Evolutionary conservation across 2,888 invertebrate genomes (phyloP), one percentile per base, ranked within the genome.

Genomic region (Chaetogeoica ovagalla): DNA sequence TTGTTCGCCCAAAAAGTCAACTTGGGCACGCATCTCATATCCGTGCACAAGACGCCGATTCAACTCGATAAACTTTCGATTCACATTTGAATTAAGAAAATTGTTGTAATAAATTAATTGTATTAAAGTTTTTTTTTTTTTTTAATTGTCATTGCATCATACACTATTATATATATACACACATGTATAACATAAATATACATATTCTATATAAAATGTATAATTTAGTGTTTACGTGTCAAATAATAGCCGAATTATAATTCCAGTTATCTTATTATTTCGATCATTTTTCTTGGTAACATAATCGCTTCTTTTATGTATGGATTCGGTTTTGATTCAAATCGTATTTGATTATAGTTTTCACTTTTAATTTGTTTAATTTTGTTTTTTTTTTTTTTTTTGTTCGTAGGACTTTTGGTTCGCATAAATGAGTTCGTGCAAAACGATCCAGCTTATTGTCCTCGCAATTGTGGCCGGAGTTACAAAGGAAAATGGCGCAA

Each of bases 401-500:
- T 69, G 37, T 77, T 69, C 37, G 17, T 75, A 79, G 79, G 23
- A 37, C 43, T 57, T 63, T 65, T 79, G 70, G 71, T 21, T 17
- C 79, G 79, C 13, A 57, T 79, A 19, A 71, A 70, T 15, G 79
- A 79, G 17, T 79, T 65, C 39, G 70, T 71, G 9, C 79, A 79
- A 71, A 71, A 65, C 23, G 79, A 79, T 21, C 79, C 79, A 1
- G 79, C 79, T 30, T 79, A 63, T 43, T 82, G 82, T 17, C 79
- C 79, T n/a, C 71, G 77, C 5, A 82, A 76, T 30, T 82, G 82
- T 23, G 82, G 82, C 82, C 90, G 94, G 83, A 91, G 93, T 83
- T 82, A 82, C 55, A 82, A 82, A 60, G 75, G 76, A 69, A 81
- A 81, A 39, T 70, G 76, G 62, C 81, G 76, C 15, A 82, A 76